Evolutionary conservation across 1,140 invertebrate genomes (phyloP).

Genomic region (Armadillidium nasatum): DNA sequence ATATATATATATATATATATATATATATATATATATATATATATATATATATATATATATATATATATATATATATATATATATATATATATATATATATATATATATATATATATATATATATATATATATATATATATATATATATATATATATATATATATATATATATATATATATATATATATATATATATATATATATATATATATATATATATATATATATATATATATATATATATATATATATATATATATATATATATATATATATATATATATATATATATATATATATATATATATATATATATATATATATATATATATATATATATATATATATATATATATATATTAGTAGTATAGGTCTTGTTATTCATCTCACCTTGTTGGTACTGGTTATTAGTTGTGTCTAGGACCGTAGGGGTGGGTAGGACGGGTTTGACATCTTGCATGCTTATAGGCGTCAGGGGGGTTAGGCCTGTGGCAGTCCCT

Average conservation of each 20-base stretch:
- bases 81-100: too few relatives aligned
- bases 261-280: slow-evolving; percentile 14
- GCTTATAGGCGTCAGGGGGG: slow-evolving; percentile 68
- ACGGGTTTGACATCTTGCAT: slow-evolving; percentile 70
- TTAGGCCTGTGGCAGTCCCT: slow-evolving; percentile 53
- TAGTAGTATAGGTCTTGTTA: not conserved
- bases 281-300: slow-evolving; percentile 14
- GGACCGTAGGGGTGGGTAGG: slow-evolving; percentile 52
- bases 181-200: not conserved
- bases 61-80: not conserved
- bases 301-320: not conserved
- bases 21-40: slow-evolving; percentile 14
- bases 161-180: slow-evolving; percentile 14
- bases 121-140: slow-evolving; percentile 15
- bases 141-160: slow-evolving; percentile 14
- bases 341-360: not conserved
- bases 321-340: too few relatives aligned
- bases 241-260: slow-evolving; percentile 5
- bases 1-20: slow-evolving; percentile 14
- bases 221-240: not conserved
- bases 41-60: slow-evolving; percentile 14
- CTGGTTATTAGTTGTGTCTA: slow-evolving; percentile 61
- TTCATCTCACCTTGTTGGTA: slow-evolving; percentile 56
- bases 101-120: too few relatives aligned
- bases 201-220: too few relatives aligned